phyloP scores from a whole-genome alignment of 2,113 vertebrate species.

The Antechinus flavipes region DNA sequence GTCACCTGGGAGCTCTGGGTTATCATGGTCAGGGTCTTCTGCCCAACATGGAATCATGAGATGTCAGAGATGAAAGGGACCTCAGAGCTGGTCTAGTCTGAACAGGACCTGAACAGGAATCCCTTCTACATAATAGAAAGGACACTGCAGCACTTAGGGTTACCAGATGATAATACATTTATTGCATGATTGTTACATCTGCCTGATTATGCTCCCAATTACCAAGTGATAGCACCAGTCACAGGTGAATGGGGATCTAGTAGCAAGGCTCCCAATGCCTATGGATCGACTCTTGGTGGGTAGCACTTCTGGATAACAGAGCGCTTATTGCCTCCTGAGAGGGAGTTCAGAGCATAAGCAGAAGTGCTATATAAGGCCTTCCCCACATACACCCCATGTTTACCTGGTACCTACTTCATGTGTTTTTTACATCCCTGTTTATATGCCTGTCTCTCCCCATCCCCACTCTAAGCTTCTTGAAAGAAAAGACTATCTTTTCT shows the following conservation, averaged over 20 bases:
- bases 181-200: not conserved
- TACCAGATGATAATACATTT: slow-evolving; percentile 1
- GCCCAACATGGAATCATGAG: not conserved
- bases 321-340: not conserved
- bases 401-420: not conserved
- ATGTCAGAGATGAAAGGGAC: not conserved
- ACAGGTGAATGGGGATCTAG: not conserved
- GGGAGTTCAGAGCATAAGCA: not conserved
- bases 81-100: not conserved
- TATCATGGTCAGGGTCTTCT: not conserved
- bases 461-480: not conserved
- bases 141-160: not conserved
- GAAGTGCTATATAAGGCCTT: not conserved
- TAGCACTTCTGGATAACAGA: not conserved
- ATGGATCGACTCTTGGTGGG: not conserved
- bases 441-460: not conserved
- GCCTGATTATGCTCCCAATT: not conserved
- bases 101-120: not conserved
- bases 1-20: not conserved
- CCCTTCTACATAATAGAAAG: not conserved
- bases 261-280: not conserved
- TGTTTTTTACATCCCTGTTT: not conserved
- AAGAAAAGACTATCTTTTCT: not conserved
- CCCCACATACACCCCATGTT: not conserved
- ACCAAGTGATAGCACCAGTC: not conserved